Base-by-base conservation (phyloP, 1,140 invertebrate species). In the Trissolcus basalis region DNA sequence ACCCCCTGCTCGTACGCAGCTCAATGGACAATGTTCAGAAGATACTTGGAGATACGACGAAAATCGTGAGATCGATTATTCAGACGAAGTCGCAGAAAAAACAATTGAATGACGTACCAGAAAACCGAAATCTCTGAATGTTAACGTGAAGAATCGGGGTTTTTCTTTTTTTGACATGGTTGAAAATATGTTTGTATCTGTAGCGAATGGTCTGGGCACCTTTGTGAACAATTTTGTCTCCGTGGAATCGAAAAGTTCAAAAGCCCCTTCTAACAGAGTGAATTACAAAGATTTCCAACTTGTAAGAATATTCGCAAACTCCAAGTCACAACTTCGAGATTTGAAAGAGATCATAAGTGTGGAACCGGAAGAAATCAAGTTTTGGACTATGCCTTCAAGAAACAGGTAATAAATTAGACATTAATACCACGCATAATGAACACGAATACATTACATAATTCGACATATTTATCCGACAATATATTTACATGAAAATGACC, bases 341-440 rank as follows among this genome's bases (percentile, higher is more conserved):
- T 45, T 89, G 1, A 60, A 78, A 0, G 82, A 89, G 9, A 45
- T 86, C 5, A 80, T 82, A 41, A 75, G 81, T 0, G 70, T 82
- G 1, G 88, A 89, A 56, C 82, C 85, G 0, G 87, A 88, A 7
- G 86, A 89, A 4, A 78, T 90, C 4, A 85, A 90, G 80, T 91
- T 92, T 71, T 92, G 90, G 91, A 89, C 86, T 0, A 53, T 47
- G 16, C 81, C 81, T 1, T 55, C 70, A 0, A 81, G 73, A 60
- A 80, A 88, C 41, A 86, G 80, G 87, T 83, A 55, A 49, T 58
- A 65, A 35, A 35, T 35, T 35, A 6, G 5, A 5, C 33, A 35
- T 6, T 35, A 6, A 6, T 35, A 35, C 10, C 10, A 6, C 5
- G 10, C 10, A 6, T 35, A 6, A 35, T 35, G 5, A 6, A 35